A percentile compares a stretch with the other conserved stretches of the same genome.
Conservation (phyloP, 1,140 invertebrate species). For the Polyergus mexicanus region DNA sequence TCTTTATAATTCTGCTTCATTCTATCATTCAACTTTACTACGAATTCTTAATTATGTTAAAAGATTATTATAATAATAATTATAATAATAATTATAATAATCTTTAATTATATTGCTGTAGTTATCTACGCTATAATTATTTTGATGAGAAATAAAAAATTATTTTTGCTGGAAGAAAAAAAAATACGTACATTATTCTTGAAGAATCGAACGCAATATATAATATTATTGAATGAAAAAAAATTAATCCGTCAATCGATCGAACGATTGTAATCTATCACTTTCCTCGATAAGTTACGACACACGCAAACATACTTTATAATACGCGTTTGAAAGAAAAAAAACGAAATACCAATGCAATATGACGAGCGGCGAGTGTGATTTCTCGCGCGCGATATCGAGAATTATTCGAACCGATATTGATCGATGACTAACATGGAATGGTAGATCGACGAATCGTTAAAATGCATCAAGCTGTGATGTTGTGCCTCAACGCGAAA, state of each 20-base stretch:
- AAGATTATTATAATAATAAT: not conserved
- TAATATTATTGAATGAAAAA: not conserved
- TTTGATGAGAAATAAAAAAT: not conserved
- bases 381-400: constrained; percentile 5
- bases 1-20: not conserved
- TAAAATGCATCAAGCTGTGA: constrained; percentile 35
- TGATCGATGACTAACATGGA: not conserved
- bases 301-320: not conserved
- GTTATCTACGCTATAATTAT: too few species aligned
- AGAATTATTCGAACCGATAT: constrained; percentile 26
- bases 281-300: not conserved
- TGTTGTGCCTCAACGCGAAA: not conserved
- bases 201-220: not conserved
- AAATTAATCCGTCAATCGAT: constrained; percentile 15
- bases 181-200: not conserved
- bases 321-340: not conserved
- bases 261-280: not conserved
- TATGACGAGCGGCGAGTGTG: not conserved
- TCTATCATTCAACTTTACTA: not conserved
- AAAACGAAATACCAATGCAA: not conserved
- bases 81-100: not conserved
- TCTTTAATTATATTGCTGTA: too few species aligned
- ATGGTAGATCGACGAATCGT: not conserved
- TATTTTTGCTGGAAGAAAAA: too few species aligned
- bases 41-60: not conserved